A percentile compares a stretch with the other conserved stretches of the same genome.
Evolutionary conservation across 1,140 invertebrate genomes (phyloP).

Genomic region (Pachypsylla venusta): DNA sequence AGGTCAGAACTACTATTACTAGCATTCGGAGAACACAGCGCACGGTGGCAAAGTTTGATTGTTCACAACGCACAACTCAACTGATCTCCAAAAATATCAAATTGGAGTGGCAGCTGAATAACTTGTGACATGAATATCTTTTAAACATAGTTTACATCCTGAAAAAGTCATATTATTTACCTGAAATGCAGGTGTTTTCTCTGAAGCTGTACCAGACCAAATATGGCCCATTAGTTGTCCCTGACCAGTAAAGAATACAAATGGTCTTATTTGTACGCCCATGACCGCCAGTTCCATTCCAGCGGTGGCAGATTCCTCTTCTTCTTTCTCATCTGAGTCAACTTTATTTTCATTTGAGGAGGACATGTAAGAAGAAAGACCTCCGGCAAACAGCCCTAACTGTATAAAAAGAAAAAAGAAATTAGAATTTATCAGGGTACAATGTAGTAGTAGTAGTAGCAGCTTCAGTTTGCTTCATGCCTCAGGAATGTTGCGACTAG

Average conservation of each 20-base stretch:
- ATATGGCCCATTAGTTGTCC: conserved; percentile 78
- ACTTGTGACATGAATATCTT: too few species aligned
- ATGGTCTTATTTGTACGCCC: conserved; percentile 61
- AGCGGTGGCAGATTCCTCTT: conserved; percentile 45
- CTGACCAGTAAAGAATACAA: conserved; percentile 71
- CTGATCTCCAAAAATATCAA: too few species aligned
- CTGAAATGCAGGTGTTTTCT: conserved; percentile 66
- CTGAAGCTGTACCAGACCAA: conserved; percentile 68
- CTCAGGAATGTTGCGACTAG: too few species aligned
- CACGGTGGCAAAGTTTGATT: too few species aligned
- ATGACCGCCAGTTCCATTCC: conserved; percentile 70
- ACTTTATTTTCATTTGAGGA: conserved; percentile 32
- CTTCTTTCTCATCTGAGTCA: conserved; percentile 33
- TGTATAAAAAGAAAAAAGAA: conserved; percentile 33
- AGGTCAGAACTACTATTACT: too few species aligned
- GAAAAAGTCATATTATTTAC: too few species aligned
- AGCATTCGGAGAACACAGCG: too few species aligned
- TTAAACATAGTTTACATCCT: too few species aligned
- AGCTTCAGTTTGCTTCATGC: too few species aligned
- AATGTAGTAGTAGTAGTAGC: neutral
- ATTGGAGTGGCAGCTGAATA: too few species aligned
- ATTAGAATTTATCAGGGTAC: neutral
- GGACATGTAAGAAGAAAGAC: conserved; percentile 49
- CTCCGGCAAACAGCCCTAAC: conserved; percentile 67
- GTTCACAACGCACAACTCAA: too few species aligned